A percentile compares a stretch with the other conserved stretches of the same genome.
Conservation (phyloP, 2,888 invertebrate genomes). For the Tortricodes alternella region DNA sequence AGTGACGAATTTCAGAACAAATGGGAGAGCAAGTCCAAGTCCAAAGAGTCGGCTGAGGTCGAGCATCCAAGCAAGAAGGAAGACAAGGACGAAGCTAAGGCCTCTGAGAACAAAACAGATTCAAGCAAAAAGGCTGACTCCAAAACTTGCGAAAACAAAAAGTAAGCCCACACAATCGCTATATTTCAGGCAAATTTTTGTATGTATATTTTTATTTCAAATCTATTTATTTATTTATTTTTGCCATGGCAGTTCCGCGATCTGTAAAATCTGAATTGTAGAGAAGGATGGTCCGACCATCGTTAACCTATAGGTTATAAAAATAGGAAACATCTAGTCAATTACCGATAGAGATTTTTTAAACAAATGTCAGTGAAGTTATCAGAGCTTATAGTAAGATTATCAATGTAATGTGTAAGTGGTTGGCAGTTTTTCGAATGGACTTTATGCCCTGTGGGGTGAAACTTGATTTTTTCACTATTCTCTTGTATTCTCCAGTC, state of each 20-base stretch:
- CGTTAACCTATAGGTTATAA: constrained; percentile 41
- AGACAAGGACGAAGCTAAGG: constrained; percentile 50
- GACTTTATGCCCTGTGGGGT: constrained; percentile 57
- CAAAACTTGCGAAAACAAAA: constrained; percentile 55
- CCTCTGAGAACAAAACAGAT: constrained; percentile 49
- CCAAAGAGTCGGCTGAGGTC: constrained; percentile 48
- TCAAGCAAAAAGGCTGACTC: constrained; percentile 50
- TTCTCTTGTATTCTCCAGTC: constrained; percentile 47
- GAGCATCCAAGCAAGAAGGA: constrained; percentile 51
- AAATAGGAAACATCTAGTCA: constrained; percentile 67
- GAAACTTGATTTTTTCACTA: constrained; percentile 48
- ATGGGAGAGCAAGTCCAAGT: constrained; percentile 57
- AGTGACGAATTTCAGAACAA: constrained; percentile 71
- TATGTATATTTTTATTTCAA: constrained; percentile 22
- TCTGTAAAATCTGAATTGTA: constrained; percentile 2
- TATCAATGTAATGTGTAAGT: constrained; percentile 72
- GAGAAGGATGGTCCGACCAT: constrained; percentile 28
- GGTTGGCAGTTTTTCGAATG: constrained; percentile 73
- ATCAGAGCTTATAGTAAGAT: constrained; percentile 79
- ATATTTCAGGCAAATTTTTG: constrained; percentile 24
- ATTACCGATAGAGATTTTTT: constrained; percentile 37
- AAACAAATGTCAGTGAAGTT: constrained; percentile 77
- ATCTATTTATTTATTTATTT: constrained; percentile 30
- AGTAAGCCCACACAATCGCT: constrained; percentile 39
- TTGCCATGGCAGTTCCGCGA: constrained; percentile 8